phyloP scores from a whole-genome alignment of 2,113 vertebrate species.

The Glareola pratincola region DNA sequence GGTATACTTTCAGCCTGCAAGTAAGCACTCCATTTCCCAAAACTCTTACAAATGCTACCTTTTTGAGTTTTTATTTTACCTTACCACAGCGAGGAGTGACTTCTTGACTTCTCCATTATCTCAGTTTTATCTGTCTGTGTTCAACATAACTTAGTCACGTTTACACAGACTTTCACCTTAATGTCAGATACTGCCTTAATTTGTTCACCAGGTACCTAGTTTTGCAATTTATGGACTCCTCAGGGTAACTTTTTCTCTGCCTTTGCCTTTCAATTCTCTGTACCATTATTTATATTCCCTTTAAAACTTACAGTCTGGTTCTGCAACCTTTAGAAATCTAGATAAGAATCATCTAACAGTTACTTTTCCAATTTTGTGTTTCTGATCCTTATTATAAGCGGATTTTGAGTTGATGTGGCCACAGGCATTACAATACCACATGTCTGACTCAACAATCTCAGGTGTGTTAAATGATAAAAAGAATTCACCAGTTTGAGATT shows the following conservation, averaged over 20 bases:
- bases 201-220: background rate
- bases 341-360: background rate
- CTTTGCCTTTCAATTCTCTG: background rate
- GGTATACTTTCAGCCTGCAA: background rate
- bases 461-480: background rate
- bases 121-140: background rate
- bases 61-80: background rate
- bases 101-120: background rate
- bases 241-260: background rate
- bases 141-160: background rate
- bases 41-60: background rate
- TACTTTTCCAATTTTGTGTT: background rate
- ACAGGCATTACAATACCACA: background rate
- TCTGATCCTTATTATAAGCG: background rate
- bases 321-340: background rate
- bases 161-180: background rate
- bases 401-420: background rate
- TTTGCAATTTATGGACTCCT: background rate
- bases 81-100: background rate
- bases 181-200: background rate
- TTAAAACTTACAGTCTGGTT: background rate
- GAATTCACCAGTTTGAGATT: background rate
- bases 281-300: background rate
- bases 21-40: background rate
- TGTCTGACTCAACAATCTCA: background rate